Evolutionary conservation across 2,113 vertebrate genomes (phyloP), one percentile per base, ranked within the genome.

Genomic region (Lamprotornis superbus): DNA sequence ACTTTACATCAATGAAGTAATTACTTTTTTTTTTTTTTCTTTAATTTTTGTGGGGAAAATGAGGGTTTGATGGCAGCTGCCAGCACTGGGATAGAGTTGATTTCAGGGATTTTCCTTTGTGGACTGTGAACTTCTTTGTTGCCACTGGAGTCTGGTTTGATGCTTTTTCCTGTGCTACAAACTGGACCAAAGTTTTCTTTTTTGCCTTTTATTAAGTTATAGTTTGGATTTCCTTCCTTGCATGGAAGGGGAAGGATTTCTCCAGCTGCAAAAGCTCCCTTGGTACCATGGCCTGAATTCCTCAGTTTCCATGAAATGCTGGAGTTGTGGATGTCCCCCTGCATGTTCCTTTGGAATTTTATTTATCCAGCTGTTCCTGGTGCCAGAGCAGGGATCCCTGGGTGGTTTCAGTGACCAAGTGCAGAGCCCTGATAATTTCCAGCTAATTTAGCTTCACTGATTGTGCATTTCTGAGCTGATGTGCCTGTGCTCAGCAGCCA

Each of bases 351-450:
- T 7, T 21, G 71, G 31, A 5, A 9, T 33, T 31, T 33, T 1
- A 3, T 42, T 33, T 16, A 0, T 2, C 57, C 14, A 55, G 47
- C 61, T 31, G 19, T 2, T 42, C 10, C 30, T 3, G 17, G 7
- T 24, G 19, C 27, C 61, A 5, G 0, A 0, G 11, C 30, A 0
- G 9, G 50, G 67, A 56, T 10, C 37, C n/a, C 39, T 3, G 12
- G 23, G 49, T 3, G 35, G 39, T 57, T 40, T 11, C 6, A 23
- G 69, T 39, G n/a, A 52, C 55, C n/a, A 16, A 65, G 22, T 1
- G 15, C 2, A 5, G 42, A 59, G 40, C 46, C 37, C 24, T 9
- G 5, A 1, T 1, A 3, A 11, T 50, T 87, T 13, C 11, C 64
- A 71, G 87, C 87, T 78, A 3, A 18, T 60, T 77, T 7, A 63